phyloP scores from a whole-genome alignment of 2,888 invertebrate genomes.

The Calameuta pallipes region DNA sequence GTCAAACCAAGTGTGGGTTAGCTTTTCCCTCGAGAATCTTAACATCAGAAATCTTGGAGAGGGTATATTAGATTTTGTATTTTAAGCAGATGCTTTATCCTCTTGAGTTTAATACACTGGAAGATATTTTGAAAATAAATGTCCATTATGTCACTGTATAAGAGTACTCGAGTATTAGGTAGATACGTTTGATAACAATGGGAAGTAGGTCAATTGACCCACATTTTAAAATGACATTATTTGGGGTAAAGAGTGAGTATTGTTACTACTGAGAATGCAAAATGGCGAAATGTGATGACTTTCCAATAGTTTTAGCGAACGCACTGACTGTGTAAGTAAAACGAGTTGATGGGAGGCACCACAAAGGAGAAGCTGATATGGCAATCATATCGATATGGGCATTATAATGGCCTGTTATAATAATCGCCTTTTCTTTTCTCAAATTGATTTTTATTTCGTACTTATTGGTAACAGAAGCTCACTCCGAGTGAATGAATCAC shows the following conservation, averaged over 20 bases:
- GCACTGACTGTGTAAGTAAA: background rate
- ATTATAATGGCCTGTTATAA: conserved; percentile 24
- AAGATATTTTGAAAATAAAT: background rate
- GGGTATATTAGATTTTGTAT: background rate
- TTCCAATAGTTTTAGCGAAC: background rate
- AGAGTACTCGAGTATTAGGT: background rate
- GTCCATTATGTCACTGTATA: background rate
- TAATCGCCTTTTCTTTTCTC: conserved; percentile 13
- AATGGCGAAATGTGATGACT: background rate
- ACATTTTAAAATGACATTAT: background rate
- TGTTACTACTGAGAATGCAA: too few species aligned
- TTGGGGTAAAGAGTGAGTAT: background rate
- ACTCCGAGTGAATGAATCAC: background rate
- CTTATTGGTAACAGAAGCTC: background rate
- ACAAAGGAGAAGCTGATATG: background rate
- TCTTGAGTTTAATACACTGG: background rate
- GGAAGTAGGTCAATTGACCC: background rate
- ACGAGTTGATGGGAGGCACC: background rate
- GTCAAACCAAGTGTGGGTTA: background rate
- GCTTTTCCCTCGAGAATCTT: background rate
- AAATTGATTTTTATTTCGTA: conserved; percentile 10
- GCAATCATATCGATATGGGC: background rate
- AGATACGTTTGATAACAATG: background rate
- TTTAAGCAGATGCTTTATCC: background rate
- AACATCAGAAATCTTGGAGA: background rate